Evolutionary conservation across 2,888 invertebrate genomes (phyloP), one percentile per base, ranked within the genome.

Genomic region (Tribolium freemani): DNA sequence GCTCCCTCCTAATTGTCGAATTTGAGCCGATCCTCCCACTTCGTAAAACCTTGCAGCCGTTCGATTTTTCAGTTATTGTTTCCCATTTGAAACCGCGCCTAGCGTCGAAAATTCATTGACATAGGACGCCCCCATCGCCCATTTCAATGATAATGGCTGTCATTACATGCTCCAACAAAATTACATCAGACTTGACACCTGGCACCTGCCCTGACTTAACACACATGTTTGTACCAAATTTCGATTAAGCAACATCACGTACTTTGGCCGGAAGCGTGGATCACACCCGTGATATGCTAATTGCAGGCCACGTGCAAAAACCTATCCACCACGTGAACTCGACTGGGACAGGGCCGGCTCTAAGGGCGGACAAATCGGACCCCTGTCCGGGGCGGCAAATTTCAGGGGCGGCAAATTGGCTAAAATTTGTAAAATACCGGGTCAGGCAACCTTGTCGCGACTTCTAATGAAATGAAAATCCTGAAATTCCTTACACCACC

Each of bases 251-350:
- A 53, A 60, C 69, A 69, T 38, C 69, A 69, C 69, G 69, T 57
- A 16, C 67, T 48, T 16, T 5, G 10, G 48, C 11, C 66, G 54
- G 54, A 66, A 46, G 63, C 30, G 46, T 11, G 67, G 56, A 67
- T 64, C 16, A 21, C 46, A 11, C 67, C 56, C 26, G n/a, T 67
- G 26, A 56, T 44, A 56, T 46, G 67, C 16, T 46, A 67, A 56
- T 64, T 45, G 80, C 81, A 77, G 69, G 75, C 72, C 76, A 64
- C 67, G 77, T 63, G 75, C 76, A 76, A 79, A 79, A 26, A 26
- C 16, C 16, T 2, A 16, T n/a, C 16, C 16, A 16, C 16, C 16
- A 16, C 16, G 16, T 2, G 16, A 16, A 16, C 26, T 26, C 26
- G 26, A 26, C 5, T 3, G 26, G 26, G 26, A n/a, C n/a, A n/a